These are phyloP conservation scores for Bufo gargarizans DNA, from an alignment of 2,113 vertebrate species.

Conservation along the genomic window DNA sequence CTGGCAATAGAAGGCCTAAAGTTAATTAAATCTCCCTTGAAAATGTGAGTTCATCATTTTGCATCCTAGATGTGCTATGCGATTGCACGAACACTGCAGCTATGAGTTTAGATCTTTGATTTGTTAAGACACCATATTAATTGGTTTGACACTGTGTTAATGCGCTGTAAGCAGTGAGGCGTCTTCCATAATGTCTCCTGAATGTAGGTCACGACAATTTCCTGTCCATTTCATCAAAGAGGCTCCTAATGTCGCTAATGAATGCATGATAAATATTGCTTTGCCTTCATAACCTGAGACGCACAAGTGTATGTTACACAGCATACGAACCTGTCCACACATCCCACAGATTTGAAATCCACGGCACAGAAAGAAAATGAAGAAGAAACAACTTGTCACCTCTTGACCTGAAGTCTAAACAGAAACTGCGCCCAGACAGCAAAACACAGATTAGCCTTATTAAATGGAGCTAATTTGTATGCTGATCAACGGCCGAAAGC, in stretches of 20 bases:
- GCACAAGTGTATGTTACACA: neutral
- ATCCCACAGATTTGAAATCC: too few relatives aligned
- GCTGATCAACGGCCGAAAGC: too few relatives aligned
- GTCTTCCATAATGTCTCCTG: slow-evolving; percentile 32
- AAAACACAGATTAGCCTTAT: too few relatives aligned
- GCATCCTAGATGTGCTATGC: neutral
- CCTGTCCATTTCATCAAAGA: neutral
- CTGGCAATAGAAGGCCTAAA: neutral
- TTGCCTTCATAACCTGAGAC: neutral
- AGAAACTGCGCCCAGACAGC: too few relatives aligned
- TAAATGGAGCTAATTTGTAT: too few relatives aligned
- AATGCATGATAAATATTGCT: neutral
- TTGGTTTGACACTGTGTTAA: slow-evolving; percentile 51
- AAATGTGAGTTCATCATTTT: slow-evolving; percentile 34
- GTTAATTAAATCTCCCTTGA: slow-evolving; percentile 37
- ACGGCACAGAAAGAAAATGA: too few relatives aligned
- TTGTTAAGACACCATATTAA: slow-evolving; percentile 52
- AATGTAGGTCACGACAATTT: slow-evolving; percentile 47
- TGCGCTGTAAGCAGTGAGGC: slow-evolving; percentile 39
- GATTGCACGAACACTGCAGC: slow-evolving; percentile 1
- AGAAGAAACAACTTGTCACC: too few relatives aligned
- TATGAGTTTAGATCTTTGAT: slow-evolving; percentile 44
- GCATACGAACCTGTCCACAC: too few relatives aligned
- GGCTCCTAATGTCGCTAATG: neutral
- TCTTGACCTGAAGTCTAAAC: too few relatives aligned